Evolutionary conservation across 2,113 vertebrate genomes (phyloP).

Genomic region (Paramormyrops kingsleyae): DNA sequence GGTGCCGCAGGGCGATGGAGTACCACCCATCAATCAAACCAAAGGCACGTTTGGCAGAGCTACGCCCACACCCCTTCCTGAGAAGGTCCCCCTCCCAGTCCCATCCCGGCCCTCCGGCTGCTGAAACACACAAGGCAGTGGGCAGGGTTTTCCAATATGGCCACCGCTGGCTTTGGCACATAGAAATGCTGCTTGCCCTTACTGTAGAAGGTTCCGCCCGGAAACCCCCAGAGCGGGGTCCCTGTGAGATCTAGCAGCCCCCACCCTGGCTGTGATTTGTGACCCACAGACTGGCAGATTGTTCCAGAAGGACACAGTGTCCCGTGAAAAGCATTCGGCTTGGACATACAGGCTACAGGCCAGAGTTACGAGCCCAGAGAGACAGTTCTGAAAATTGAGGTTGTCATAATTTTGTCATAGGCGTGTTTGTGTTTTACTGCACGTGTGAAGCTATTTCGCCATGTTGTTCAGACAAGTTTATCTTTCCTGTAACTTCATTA

Average conservation of each 20-base stretch:
- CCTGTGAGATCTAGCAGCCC: neutral
- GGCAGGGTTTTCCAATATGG: neutral
- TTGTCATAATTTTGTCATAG: neutral
- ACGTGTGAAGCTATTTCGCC: neutral
- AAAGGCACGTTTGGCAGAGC: constrained; percentile 1
- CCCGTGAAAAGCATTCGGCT: neutral
- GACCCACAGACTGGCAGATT: neutral
- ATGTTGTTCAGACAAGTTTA: neutral
- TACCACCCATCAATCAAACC: constrained; percentile 15
- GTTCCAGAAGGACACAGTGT: neutral
- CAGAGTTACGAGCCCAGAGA: neutral
- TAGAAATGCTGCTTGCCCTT: neutral
- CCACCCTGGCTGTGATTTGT: neutral
- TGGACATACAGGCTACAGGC: neutral
- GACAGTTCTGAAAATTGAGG: neutral
- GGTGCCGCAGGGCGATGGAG: neutral
- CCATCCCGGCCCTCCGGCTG: neutral
- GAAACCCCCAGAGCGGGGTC: neutral
- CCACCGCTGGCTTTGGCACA: neutral
- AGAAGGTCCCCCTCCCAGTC: neutral
- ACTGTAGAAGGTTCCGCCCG: neutral
- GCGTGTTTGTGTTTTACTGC: neutral
- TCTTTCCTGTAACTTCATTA: neutral
- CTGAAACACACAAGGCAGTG: neutral
- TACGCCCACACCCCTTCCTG: neutral